Conservation (phyloP, 2,797 vertebrate species). For the Fundulus diaphanus region DNA sequence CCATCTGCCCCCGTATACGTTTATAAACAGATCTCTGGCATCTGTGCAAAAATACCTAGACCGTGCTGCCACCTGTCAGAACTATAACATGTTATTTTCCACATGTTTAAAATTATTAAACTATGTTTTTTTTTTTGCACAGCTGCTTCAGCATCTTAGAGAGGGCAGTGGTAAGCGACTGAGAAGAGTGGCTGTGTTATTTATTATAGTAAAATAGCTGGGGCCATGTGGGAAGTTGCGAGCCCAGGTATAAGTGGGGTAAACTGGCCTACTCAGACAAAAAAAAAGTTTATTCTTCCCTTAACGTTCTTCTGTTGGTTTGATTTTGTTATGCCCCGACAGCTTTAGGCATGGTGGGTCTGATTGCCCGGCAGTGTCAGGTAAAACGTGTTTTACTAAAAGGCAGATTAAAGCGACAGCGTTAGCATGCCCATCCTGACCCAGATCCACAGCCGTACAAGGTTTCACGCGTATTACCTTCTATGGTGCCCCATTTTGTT, state of each 20-base stretch:
- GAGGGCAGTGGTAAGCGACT: neutral
- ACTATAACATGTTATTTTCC: neutral
- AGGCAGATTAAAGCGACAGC: neutral
- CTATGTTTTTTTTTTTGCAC: neutral
- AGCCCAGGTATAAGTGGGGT: neutral
- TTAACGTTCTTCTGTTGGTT: neutral
- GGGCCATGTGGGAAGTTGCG: neutral
- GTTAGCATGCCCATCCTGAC: neutral
- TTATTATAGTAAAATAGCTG: neutral
- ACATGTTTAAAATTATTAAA: constrained; percentile 1
- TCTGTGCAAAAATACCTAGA: neutral
- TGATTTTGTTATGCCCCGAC: neutral
- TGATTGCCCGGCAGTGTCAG: neutral
- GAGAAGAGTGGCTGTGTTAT: neutral
- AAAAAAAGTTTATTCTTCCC: neutral
- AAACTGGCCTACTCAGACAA: neutral
- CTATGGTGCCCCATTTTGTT: constrained; percentile 98
- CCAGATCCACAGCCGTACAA: neutral
- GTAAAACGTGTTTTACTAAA: neutral
- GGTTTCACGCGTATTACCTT: constrained; percentile 82
- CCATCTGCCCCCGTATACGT: neutral
- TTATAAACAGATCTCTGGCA: neutral
- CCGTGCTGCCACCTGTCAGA: neutral
- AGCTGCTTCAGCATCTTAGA: neutral
- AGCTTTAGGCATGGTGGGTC: neutral